Conservation (phyloP, 2,113 vertebrate species). For the Bostrychus sinensis region DNA sequence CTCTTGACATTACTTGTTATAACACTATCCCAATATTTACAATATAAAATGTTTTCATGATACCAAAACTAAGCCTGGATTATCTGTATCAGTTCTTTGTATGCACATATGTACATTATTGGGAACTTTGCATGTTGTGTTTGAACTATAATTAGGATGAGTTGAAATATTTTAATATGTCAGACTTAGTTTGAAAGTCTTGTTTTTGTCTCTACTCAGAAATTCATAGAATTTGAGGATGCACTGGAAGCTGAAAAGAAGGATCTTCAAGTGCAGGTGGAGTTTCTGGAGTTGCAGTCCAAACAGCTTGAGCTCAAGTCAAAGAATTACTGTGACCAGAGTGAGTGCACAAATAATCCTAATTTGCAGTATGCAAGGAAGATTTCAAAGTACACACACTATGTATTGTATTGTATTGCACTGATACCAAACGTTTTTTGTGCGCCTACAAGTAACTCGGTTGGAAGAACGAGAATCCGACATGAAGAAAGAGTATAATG, state of each 20-base stretch:
- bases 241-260: constrained; percentile 97
- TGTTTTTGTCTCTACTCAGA: constrained; percentile 80
- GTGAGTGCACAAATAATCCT: constrained; percentile 59
- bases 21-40: too few relatives aligned
- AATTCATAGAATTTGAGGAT: constrained; percentile 99
- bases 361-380: neutral
- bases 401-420: neutral
- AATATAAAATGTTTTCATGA: too few relatives aligned
- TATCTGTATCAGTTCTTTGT: too few relatives aligned
- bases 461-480: constrained; percentile 95
- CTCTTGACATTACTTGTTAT: too few relatives aligned
- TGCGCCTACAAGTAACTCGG: constrained; percentile 84
- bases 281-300: constrained; percentile 91
- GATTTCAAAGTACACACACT: neutral
- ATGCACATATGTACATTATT: too few relatives aligned
- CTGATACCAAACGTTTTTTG: neutral
- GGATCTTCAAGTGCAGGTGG: constrained; percentile 92
- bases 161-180: too few relatives aligned
- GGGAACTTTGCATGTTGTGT: too few relatives aligned
- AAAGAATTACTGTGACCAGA: constrained; percentile 95
- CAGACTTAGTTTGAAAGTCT: neutral
- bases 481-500: constrained; percentile 98
- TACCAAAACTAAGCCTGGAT: too few relatives aligned
- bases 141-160: too few relatives aligned
- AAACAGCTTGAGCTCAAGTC: constrained; percentile 95